These are phyloP conservation scores for Trachythela sp. DNA, from an alignment of 64 coral and sea anemone genomes.

Conservation along the genomic window DNA sequence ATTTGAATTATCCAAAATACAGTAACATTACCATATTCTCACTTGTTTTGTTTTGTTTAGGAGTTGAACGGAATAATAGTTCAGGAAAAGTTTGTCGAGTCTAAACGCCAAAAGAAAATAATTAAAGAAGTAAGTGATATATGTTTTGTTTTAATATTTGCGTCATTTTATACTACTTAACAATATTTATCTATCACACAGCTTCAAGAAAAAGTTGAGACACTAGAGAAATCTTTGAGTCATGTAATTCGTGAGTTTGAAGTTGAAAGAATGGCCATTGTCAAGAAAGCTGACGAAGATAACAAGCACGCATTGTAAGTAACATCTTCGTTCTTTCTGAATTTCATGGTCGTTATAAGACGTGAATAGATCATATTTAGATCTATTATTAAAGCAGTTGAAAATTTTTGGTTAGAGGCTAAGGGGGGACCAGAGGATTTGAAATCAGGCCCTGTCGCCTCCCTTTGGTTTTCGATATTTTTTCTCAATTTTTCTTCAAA, in stretches of 20 bases:
- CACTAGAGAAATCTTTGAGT: conserved; percentile 81
- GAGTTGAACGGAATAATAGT: conserved; percentile 96
- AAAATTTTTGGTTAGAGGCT: no score
- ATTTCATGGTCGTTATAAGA: no score
- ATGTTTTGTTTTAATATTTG: not conserved
- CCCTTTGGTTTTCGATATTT: no score
- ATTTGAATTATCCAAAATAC: no score
- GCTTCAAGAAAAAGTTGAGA: conserved; percentile 95
- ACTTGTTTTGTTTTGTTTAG: no score
- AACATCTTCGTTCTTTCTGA: no score
- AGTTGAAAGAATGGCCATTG: conserved; percentile 57
- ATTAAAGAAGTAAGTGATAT: conserved; percentile 61
- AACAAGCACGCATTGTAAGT: not conserved
- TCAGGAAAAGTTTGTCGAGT: conserved; percentile 92
- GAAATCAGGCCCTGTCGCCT: no score
- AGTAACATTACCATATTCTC: no score
- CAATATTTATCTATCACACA: not conserved
- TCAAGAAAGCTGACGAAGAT: conserved; percentile 58
- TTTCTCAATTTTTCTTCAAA: no score
- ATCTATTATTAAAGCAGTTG: no score
- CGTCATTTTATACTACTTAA: not conserved
- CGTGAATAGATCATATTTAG: not conserved
- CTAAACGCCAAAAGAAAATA: conserved; percentile 70
- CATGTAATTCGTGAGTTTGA: conserved; percentile 95
- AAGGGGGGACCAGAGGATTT: no score